These are phyloP conservation scores for Mellivora capensis DNA, from an alignment of 2,113 vertebrate genomes.

Conservation along the genomic window DNA sequence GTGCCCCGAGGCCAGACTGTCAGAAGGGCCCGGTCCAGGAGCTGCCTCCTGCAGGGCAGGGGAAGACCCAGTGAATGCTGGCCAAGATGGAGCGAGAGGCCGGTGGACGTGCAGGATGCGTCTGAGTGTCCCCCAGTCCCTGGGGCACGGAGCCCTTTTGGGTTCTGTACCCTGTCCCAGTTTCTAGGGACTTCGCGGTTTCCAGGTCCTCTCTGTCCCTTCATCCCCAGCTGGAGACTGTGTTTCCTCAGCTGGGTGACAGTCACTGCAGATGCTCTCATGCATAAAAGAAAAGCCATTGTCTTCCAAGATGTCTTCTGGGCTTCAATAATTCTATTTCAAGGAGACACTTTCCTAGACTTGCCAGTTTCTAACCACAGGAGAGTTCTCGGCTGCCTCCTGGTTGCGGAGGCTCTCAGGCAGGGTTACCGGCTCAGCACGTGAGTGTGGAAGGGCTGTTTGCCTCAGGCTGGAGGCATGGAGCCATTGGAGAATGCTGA, in stretches of 20 bases:
- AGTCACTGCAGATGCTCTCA: rapidly evolving
- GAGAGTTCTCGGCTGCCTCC: neutral
- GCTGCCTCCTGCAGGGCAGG: neutral
- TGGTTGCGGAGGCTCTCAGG: neutral
- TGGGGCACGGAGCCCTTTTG: neutral
- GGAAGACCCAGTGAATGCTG: neutral
- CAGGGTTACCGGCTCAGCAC: neutral
- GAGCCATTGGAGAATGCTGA: too few species aligned
- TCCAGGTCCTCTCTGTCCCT: neutral
- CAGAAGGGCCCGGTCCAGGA: neutral
- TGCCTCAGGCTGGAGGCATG: neutral
- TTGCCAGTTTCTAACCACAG: neutral
- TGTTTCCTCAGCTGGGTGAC: too few species aligned
- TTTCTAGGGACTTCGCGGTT: neutral
- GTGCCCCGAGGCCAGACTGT: neutral
- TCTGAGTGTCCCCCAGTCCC: neutral
- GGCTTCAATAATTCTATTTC: neutral
- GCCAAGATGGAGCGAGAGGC: neutral
- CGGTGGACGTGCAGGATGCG: neutral
- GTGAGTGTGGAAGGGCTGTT: rapidly evolving
- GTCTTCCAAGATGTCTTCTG: neutral
- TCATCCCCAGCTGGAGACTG: rapidly evolving
- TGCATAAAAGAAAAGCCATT: neutral
- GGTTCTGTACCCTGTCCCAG: neutral
- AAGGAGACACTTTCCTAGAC: neutral